Percentiles rank a stretch among this genome's conserved stretches.
These are phyloP conservation scores for Rhabdornis inornatus DNA, from an alignment of 2,113 vertebrate species.

Conservation along the genomic window DNA sequence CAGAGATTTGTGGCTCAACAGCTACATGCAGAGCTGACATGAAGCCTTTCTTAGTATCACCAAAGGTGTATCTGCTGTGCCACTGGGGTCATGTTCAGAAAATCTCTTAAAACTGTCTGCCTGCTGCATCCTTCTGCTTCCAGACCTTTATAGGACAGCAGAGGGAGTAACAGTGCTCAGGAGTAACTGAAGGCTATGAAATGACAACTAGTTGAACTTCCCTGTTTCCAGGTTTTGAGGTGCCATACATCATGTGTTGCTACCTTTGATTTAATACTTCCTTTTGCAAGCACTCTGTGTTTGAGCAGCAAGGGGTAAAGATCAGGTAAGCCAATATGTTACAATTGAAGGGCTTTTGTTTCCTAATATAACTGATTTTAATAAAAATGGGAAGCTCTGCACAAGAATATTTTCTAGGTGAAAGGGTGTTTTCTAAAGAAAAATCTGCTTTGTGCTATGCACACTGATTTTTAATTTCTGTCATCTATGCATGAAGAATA, in stretches of 20 bases:
- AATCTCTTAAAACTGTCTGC: background rate
- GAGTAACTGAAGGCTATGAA: background rate
- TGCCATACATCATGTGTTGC: rapidly evolving
- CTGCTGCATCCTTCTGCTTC: background rate
- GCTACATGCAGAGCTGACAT: rapidly evolving
- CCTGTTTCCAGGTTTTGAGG: background rate
- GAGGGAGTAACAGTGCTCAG: background rate
- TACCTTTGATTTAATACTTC: background rate
- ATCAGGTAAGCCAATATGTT: background rate
- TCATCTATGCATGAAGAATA: background rate
- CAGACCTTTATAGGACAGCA: background rate
- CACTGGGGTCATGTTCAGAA: background rate
- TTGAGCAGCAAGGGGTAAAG: background rate
- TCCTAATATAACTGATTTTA: background rate
- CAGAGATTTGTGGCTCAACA: background rate
- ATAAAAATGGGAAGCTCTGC: background rate
- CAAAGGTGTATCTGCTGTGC: background rate
- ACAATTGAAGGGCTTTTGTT: background rate
- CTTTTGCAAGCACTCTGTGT: background rate
- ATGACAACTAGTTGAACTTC: background rate
- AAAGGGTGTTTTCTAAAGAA: background rate
- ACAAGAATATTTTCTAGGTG: background rate
- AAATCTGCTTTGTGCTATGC: background rate
- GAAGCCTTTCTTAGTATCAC: background rate
- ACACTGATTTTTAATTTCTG: background rate